Evolutionary conservation across 2,888 invertebrate species (phyloP).

Genomic region (Pristionchus japonicus): DNA sequence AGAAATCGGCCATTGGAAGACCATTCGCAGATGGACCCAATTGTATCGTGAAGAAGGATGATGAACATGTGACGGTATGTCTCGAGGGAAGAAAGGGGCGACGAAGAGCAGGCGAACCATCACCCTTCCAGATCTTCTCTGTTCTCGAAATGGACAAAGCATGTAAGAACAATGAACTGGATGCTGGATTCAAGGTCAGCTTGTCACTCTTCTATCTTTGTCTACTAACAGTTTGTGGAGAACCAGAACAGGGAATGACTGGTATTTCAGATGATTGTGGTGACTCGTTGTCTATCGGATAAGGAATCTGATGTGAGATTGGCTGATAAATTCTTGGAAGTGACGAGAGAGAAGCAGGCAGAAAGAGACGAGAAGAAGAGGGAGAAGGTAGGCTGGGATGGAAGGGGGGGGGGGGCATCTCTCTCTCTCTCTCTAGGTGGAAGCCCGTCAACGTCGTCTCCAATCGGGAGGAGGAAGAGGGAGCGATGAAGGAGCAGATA

Average conservation of each 20-base stretch:
- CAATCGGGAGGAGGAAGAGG: conserved; percentile 28
- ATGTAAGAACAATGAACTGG: conserved; percentile 63
- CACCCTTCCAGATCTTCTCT: conserved; percentile 59
- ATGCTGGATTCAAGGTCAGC: conserved; percentile 66
- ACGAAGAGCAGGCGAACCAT: too few species aligned
- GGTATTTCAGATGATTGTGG: conserved; percentile 55
- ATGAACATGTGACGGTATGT: conserved; percentile 48
- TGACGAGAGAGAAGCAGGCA: conserved; percentile 59
- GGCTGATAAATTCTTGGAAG: conserved; percentile 55
- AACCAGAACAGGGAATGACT: too few species aligned
- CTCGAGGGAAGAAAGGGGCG: too few species aligned
- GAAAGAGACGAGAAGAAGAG: conserved; percentile 52
- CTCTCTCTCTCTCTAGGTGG: conserved; percentile 41
- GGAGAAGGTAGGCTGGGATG: conserved; percentile 43
- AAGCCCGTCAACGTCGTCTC: conserved; percentile 44
- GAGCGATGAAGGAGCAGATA: conserved; percentile 33
- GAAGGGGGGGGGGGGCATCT: background rate
- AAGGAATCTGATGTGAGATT: conserved; percentile 48
- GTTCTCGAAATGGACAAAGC: conserved; percentile 71
- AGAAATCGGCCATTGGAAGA: conserved; percentile 55
- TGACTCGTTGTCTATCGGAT: conserved; percentile 62
- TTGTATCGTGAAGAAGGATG: conserved; percentile 36
- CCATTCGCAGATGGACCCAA: conserved; percentile 60
- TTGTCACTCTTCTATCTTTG: too few species aligned
- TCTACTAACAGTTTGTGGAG: too few species aligned